A percentile compares a stretch with the other conserved stretches of the same genome.
Conservation (phyloP, 1,140 invertebrate genomes). For the Drosophila suzukii region DNA sequence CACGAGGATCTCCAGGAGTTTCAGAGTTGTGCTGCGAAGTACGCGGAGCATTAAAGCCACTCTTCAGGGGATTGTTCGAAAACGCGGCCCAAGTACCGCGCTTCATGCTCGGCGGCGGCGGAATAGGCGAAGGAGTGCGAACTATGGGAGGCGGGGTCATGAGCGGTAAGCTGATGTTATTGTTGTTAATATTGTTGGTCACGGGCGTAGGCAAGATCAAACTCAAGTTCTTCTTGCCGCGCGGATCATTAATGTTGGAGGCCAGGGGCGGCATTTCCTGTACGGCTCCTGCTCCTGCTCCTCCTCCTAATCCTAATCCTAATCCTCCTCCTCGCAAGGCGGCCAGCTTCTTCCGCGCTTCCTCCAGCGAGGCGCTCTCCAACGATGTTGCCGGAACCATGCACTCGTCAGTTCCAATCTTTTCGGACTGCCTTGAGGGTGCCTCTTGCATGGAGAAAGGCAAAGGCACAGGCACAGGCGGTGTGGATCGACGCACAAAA, state of each 20-base stretch:
- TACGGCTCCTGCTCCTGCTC: background rate
- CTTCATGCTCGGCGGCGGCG: slow-evolving; percentile 26
- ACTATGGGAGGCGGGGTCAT: background rate
- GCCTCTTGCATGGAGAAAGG: background rate
- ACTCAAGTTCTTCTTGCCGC: slow-evolving; percentile 31
- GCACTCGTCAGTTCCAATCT: no score
- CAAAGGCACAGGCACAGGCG: no score
- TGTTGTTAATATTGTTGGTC: background rate
- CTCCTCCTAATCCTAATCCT: background rate
- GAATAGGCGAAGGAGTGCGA: slow-evolving; percentile 13
- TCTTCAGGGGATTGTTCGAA: background rate
- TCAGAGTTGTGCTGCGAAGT: background rate
- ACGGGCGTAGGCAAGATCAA: background rate
- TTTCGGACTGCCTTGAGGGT: background rate
- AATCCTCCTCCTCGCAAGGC: slow-evolving; percentile 10
- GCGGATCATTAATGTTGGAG: slow-evolving; percentile 55
- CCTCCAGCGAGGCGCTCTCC: slow-evolving; percentile 23
- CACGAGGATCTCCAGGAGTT: no score
- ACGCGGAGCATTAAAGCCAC: background rate
- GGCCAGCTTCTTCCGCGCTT: slow-evolving; percentile 66
- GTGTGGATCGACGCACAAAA: slow-evolving; percentile 4
- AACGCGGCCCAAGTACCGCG: background rate
- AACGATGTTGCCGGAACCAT: background rate
- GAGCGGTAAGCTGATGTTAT: background rate
- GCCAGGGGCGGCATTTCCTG: background rate